Conservation (phyloP, 2,797 vertebrate genomes). For the Cossypha caffra region DNA sequence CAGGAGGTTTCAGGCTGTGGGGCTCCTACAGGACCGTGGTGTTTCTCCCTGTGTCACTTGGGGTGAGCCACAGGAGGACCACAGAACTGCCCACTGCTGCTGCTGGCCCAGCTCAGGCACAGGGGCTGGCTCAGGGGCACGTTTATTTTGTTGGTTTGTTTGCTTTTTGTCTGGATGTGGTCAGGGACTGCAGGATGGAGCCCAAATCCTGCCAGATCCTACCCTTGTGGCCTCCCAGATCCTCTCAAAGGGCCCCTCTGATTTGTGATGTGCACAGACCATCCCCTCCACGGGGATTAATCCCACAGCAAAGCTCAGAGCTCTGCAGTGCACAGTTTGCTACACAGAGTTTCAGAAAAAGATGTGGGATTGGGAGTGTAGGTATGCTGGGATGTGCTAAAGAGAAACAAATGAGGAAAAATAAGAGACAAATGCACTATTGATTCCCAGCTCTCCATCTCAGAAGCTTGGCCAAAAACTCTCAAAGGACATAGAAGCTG, state of each 20-base stretch:
- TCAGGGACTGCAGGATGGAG: background rate
- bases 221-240: background rate
- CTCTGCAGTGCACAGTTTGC: background rate
- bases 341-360: background rate
- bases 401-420: background rate
- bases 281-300: background rate
- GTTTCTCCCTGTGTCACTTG: background rate
- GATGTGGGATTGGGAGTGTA: background rate
- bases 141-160: constrained; percentile 18
- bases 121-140: background rate
- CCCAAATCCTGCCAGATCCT: background rate
- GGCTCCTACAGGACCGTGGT: background rate
- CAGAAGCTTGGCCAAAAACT: background rate
- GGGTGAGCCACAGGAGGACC: background rate
- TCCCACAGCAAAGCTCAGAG: background rate
- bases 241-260: background rate
- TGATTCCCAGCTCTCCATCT: background rate
- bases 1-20: background rate
- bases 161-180: constrained; percentile 50
- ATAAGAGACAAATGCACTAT: background rate
- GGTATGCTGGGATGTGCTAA: background rate
- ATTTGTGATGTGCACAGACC: background rate
- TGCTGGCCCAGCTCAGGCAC: background rate
- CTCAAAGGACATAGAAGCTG: background rate
- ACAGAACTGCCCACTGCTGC: background rate